Evolutionary conservation across 2,888 invertebrate genomes (phyloP).

Genomic region (Rhagonycha lutea): DNA sequence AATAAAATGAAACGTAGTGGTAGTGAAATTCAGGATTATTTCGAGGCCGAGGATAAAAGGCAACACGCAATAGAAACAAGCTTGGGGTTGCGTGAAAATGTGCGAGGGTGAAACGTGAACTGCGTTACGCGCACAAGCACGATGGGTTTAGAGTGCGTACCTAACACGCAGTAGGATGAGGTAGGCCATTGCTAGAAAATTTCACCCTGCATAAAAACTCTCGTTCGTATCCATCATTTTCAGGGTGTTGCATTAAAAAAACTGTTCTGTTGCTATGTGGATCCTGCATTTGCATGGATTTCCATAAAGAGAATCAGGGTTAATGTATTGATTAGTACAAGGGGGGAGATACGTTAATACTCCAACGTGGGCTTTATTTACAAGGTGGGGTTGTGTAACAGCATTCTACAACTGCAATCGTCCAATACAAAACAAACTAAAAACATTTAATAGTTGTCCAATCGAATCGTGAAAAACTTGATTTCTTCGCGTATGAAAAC

Average conservation of each 20-base stretch:
- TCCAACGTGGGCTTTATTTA: slow-evolving; percentile 18
- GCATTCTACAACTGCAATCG: slow-evolving; percentile 30
- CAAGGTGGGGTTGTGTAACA: slow-evolving; percentile 36
- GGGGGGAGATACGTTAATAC: slow-evolving; percentile 19
- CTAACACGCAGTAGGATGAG: slow-evolving; percentile 22
- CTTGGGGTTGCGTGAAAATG: slow-evolving; percentile 21
- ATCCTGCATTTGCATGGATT: slow-evolving; percentile 21
- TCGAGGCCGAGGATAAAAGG: slow-evolving; percentile 8
- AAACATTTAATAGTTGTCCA: neutral
- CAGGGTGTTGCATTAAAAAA: slow-evolving; percentile 19
- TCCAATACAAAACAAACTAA: slow-evolving; percentile 1
- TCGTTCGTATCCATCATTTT: neutral
- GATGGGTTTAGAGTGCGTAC: slow-evolving; percentile 13
- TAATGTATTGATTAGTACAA: slow-evolving; percentile 25
- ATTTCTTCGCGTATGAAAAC: neutral
- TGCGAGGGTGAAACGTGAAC: slow-evolving; percentile 9
- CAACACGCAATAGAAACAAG: slow-evolving; percentile 16
- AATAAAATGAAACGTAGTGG: too few species aligned
- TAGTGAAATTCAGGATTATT: slow-evolving; percentile 5
- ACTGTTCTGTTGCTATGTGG: slow-evolving; percentile 21
- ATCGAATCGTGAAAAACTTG: neutral
- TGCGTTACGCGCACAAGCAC: slow-evolving; percentile 12
- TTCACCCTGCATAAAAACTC: slow-evolving; percentile 8
- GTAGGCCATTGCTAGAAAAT: slow-evolving; percentile 14
- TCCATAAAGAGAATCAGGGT: slow-evolving; percentile 21